Percentiles rank a stretch among this genome's conserved stretches.
These are phyloP conservation scores for Leptothorax acervorum DNA, from an alignment of 2,888 invertebrate genomes.

Conservation along the genomic window DNA sequence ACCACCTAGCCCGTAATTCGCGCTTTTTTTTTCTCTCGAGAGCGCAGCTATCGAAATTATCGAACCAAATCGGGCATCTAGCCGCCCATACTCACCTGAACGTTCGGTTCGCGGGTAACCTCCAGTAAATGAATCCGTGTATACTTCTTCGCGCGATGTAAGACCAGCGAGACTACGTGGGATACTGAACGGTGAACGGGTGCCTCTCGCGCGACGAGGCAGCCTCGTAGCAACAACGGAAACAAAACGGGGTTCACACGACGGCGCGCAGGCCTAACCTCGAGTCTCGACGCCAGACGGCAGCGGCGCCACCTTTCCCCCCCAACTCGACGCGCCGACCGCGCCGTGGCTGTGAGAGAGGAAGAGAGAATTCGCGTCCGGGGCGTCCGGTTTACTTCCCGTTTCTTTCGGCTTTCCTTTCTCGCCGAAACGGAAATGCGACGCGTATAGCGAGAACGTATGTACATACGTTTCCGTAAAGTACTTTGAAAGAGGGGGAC, in stretches of 20 bases:
- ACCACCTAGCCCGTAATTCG: too few species aligned
- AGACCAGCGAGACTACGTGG: conserved; percentile 68
- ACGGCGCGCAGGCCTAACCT: conserved; percentile 55
- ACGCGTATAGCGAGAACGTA: background rate
- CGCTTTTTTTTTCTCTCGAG: background rate
- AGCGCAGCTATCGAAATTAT: background rate
- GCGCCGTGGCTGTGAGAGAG: too few species aligned
- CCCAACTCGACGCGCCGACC: background rate
- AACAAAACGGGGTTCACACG: conserved; percentile 80
- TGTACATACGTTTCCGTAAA: background rate
- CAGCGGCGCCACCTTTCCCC: background rate
- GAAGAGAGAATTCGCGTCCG: too few species aligned
- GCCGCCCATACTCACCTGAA: conserved; percentile 32
- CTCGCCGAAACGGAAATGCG: background rate
- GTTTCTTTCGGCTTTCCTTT: background rate
- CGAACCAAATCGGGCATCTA: background rate
- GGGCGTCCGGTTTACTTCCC: too few species aligned
- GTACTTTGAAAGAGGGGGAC: background rate
- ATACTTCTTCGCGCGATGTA: conserved; percentile 46
- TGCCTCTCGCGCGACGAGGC: conserved; percentile 71
- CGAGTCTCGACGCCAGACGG: conserved; percentile 76
- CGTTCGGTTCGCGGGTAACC: background rate
- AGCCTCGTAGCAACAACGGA: conserved; percentile 78
- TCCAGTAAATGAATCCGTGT: background rate
- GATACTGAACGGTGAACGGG: conserved; percentile 78